Evolutionary conservation across 2,888 invertebrate genomes (phyloP), one percentile per base, ranked within the genome.

Genomic region (Macrophya annulata): DNA sequence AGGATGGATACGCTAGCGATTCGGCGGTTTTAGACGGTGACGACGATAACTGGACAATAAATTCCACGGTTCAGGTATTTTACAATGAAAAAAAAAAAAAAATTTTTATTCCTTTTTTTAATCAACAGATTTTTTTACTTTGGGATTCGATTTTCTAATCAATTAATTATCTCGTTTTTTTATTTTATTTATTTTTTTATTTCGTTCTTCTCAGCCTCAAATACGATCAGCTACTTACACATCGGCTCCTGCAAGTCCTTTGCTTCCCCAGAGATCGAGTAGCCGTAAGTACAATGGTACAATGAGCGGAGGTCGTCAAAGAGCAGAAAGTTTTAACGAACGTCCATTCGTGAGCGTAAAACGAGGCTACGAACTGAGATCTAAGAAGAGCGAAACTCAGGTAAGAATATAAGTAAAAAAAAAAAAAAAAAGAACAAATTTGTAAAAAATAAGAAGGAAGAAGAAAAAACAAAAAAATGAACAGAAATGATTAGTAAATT

Each of bases 1-100:
- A 96, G 91, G 97, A 97, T 90, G 97, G 97, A 71, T 97, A 97
- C 92, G 96, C 97, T 71, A 97, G 97, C 91, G 97, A 97, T 91
- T 97, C 97, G 43, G 97, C 97, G 71, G 96, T 97, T 9, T 96
- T 97, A 89, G 96, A 97, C 77, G 97, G 97, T 90, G 97, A 97
- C 89, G 96, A 96, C 87, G 96, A 96, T 76, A 96, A 96, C 65
- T 93, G 92, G 92, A 87, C 88, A 9, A 86, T 88, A 0, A 91
- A 89, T 86, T 88, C 92, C 12, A 87, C 90, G 17, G 91, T 91
- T 48, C 93, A 92, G 89, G 93, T 93, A 84, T 86, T 83, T 9
- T 15, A 68, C 12, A 12, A 31, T 2, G 37, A 37, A n/a, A 4
- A 37, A 17, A 6, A 93, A 89, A 92, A 25, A 25, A 62, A 31